Conservation (phyloP, 2,113 vertebrate genomes). For the Antechinus stuartii region DNA sequence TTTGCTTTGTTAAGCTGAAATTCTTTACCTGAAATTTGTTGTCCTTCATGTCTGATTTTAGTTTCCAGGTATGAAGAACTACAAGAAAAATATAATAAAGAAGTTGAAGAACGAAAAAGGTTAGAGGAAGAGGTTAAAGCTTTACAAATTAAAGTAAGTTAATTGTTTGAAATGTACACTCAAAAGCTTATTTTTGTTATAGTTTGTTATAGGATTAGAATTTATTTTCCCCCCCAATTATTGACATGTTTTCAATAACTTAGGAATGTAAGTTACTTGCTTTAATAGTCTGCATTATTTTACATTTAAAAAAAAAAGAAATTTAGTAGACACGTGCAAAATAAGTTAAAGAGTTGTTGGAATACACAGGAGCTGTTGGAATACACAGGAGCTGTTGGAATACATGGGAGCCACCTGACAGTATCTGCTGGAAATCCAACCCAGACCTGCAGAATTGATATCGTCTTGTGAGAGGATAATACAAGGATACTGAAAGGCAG, state of each 20-base stretch:
- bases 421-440: too few relatives aligned
- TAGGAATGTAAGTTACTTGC: not conserved
- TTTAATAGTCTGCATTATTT: not conserved
- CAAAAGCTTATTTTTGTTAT: not conserved
- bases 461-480: too few relatives aligned
- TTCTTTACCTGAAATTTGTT: not conserved
- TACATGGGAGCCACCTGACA: too few relatives aligned
- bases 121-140: conserved; percentile 90
- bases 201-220: not conserved
- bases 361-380: too few relatives aligned
- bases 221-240: not conserved
- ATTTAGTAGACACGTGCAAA: not conserved
- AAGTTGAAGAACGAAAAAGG: conserved; percentile 91
- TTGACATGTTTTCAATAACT: not conserved
- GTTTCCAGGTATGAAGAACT: conserved; percentile 89
- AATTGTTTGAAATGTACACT: not conserved
- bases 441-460: too few relatives aligned
- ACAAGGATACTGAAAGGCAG: too few relatives aligned
- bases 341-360: not conserved
- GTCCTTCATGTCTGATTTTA: conserved; percentile 73
- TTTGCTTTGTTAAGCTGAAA: conserved; percentile 1
- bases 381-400: too few relatives aligned
- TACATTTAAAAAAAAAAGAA: conserved; percentile 10
- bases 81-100: conserved; percentile 92
- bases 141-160: conserved; percentile 89